Evolutionary conservation across 2,888 invertebrate genomes (phyloP), one percentile per base, ranked within the genome.

Genomic region (Frankliniella fusca): DNA sequence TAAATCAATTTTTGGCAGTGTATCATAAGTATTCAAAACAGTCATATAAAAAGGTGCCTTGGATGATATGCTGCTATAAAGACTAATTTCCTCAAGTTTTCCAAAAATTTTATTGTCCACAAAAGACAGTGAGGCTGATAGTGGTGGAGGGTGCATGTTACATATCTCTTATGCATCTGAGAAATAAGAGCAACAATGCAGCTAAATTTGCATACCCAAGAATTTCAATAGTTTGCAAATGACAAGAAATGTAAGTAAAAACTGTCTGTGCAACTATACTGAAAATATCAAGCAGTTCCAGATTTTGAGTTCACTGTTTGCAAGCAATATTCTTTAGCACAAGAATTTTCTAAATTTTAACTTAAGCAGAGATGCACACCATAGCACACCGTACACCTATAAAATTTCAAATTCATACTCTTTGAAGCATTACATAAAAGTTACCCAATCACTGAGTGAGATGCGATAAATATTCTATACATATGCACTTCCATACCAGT

Each of bases 401-500:
- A 38, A 20, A 61, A 61, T 18, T 61, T 61, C 3, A 0, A 7
- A 20, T 61, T 61, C 61, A 61, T 61, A 15, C 18, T 61, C n/a
- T 61, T 61, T 61, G 38, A 38, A 38, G 38, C 61, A 15, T n/a
- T 61, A 18, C 27, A 27, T n/a, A 9, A 1, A 27, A 27, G 70
- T 27, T 27, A 76, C 70, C 27, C 70, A 27, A 23, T 61, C n/a
- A 61, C 23, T 27, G 70, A 76, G 70, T 23, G 70, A n/a, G 12
- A 76, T 27, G 27, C 3, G 27, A 76, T 76, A 76, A 27, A 76
- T 76, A 76, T 23, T 23, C 12, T 76, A 27, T 20, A 61, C 61
- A 27, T 76, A 9, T 76, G 38, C 38, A 76, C 70, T 76, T 76
- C 70, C 70, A 76, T 76, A 76, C 70, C 70, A 76, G 70, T 76